Evolutionary conservation across 2,888 invertebrate species (phyloP).

Genomic region (Pherbina coryleti): DNA sequence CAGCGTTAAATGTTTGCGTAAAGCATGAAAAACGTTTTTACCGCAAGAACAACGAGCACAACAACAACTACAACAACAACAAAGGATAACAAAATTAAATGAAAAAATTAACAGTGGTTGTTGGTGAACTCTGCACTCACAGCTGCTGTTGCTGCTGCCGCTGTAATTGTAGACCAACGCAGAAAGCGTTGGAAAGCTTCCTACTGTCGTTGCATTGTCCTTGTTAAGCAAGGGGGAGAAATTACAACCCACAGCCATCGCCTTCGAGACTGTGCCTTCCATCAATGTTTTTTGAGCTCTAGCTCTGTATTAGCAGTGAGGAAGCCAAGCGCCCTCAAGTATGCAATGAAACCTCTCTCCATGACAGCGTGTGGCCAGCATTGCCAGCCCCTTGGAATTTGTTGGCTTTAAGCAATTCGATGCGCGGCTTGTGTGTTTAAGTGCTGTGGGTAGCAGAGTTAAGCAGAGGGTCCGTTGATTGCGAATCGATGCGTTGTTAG

Average conservation of each 20-base stretch:
- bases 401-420: constrained; percentile 1
- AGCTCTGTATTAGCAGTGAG: neutral
- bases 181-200: neutral
- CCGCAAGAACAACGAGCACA: constrained; percentile 12
- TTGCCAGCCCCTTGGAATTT: neutral
- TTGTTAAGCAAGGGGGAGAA: neutral
- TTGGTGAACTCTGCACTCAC: neutral
- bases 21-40: constrained; percentile 22
- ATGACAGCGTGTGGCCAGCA: neutral
- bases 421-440: neutral
- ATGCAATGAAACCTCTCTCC: neutral
- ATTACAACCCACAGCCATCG: neutral
- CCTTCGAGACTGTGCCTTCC: neutral
- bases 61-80: neutral
- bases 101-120: neutral
- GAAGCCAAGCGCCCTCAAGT: neutral
- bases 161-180: constrained; percentile 8
- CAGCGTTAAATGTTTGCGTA: constrained; percentile 16
- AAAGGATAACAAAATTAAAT: neutral
- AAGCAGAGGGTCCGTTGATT: neutral
- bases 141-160: neutral
- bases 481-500: neutral
- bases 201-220: neutral
- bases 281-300: neutral
- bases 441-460: neutral